Conservation (phyloP, 2,888 invertebrate genomes). For the Sympetrum striolatum region DNA sequence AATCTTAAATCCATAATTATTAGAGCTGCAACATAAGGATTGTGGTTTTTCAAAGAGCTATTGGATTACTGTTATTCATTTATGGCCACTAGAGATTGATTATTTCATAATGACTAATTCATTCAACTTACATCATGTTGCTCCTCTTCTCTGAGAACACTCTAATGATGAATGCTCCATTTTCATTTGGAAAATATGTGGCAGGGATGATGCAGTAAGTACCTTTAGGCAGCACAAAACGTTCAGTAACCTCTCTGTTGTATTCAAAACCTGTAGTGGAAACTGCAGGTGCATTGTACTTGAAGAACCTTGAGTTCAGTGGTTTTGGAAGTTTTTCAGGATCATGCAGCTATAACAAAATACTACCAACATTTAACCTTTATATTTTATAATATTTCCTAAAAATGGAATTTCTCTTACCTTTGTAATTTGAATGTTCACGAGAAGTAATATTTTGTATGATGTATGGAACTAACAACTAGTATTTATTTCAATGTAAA, state of each 20-base stretch:
- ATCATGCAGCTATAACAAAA: not conserved
- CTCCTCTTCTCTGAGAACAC: constrained; percentile 21
- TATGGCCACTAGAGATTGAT: too few relatives aligned
- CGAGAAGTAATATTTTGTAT: too few relatives aligned
- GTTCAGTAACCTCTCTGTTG: not conserved
- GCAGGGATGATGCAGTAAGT: constrained; percentile 32
- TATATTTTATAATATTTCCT: not conserved
- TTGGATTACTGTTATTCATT: too few relatives aligned
- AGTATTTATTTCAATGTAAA: too few relatives aligned
- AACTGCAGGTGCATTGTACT: not conserved
- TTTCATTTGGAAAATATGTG: not conserved
- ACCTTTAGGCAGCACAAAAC: not conserved
- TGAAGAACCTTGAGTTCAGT: not conserved
- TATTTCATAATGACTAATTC: not conserved
- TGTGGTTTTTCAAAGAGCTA: too few relatives aligned
- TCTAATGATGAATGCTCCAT: constrained; percentile 13
- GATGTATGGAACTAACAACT: too few relatives aligned
- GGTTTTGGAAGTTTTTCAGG: not conserved
- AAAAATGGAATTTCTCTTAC: not conserved
- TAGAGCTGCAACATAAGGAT: too few relatives aligned
- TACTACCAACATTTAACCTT: not conserved
- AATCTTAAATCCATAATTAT: too few relatives aligned
- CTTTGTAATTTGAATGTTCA: too few relatives aligned
- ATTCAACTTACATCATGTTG: not conserved
- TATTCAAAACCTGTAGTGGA: not conserved